These are phyloP conservation scores for Elephantulus edwardii DNA, from an alignment of 2,113 vertebrate species.

Conservation along the genomic window DNA sequence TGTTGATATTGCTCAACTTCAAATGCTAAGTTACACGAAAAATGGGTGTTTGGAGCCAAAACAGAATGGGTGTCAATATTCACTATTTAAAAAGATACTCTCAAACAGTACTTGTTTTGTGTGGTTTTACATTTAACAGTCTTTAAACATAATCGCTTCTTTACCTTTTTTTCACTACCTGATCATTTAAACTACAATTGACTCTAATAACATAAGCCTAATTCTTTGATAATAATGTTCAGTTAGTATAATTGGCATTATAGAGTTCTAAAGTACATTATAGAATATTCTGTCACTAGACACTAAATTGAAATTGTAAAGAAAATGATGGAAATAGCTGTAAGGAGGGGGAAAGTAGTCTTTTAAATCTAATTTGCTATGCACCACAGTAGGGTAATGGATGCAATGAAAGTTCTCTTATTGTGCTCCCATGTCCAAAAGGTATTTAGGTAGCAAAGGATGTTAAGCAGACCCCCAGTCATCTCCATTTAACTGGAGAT, in stretches of 20 bases:
- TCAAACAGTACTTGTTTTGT: slow-evolving; percentile 66
- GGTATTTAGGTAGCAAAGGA: slow-evolving; percentile 91
- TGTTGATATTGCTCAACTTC: background rate
- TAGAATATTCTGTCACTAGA: slow-evolving; percentile 92
- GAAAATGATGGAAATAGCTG: slow-evolving; percentile 93
- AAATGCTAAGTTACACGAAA: slow-evolving; percentile 24
- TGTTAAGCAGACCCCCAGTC: slow-evolving; percentile 87
- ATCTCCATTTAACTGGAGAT: slow-evolving; percentile 86
- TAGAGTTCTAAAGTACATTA: slow-evolving; percentile 91
- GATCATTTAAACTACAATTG: slow-evolving; percentile 85
- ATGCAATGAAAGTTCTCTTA: slow-evolving; percentile 90
- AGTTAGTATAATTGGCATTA: slow-evolving; percentile 92
- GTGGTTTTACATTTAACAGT: slow-evolving; percentile 51
- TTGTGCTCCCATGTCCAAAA: slow-evolving; percentile 93
- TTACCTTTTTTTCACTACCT: slow-evolving; percentile 57
- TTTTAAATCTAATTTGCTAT: slow-evolving; percentile 99
- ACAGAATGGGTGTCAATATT: slow-evolving; percentile 52
- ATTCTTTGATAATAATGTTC: slow-evolving; percentile 94
- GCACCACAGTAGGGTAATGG: slow-evolving; percentile 95
- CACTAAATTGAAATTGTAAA: slow-evolving; percentile 97
- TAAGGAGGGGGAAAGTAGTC: slow-evolving; percentile 91
- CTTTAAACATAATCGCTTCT: slow-evolving; percentile 20
- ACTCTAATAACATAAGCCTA: slow-evolving; percentile 89
- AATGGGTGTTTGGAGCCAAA: background rate
- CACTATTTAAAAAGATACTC: slow-evolving; percentile 59